Evolutionary conservation across 2,888 invertebrate genomes (phyloP), one percentile per base, ranked within the genome.

Genomic region (Tridacna gigas): DNA sequence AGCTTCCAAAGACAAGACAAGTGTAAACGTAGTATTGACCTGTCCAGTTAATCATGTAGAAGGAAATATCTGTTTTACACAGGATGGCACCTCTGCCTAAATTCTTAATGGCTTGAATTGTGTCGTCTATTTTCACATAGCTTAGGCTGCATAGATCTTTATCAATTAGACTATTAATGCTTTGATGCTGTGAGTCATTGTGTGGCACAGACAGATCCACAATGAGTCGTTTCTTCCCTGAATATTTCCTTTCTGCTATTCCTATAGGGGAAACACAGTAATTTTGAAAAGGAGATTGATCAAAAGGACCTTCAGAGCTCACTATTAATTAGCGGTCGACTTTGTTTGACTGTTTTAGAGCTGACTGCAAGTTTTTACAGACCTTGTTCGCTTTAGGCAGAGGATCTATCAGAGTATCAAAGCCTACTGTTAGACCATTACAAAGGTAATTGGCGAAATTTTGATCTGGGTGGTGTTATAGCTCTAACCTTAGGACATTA

Each of bases 121-220:
- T 88, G 73, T 86, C 84, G 78, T 89, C 88, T 20, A 88, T 74
- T 15, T 61, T 69, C 1, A 89, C 84, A 79, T 86, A 86, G 0
- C 71, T 63, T 26, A 88, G 66, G 18, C 77, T 74, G 60, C 78
- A 83, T 15, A 63, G 22, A 12, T 86, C 81, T 83, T 88, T 86
- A 61, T 79, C 78, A 26, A 86, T 88, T 45, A 88, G 47, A 18
- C 80, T 73, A 56, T 84, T 88, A 5, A 88, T 77, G 45, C 88
- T 88, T n/a, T 25, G 47, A 22, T 84, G 60, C 18, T 56, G 18
- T 28, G 15, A 5, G 51, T 80, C 63, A 26, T 86, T 73, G 76
- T 86, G 89, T 20, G 88, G 86, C 1, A 85, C 67, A 18, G 85
- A 88, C 7, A 86, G 22, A 66, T 89, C 89, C 1, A 88, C 67